Conservation (phyloP, 2,797 vertebrate genomes). For the Astyanax mexicanus region DNA sequence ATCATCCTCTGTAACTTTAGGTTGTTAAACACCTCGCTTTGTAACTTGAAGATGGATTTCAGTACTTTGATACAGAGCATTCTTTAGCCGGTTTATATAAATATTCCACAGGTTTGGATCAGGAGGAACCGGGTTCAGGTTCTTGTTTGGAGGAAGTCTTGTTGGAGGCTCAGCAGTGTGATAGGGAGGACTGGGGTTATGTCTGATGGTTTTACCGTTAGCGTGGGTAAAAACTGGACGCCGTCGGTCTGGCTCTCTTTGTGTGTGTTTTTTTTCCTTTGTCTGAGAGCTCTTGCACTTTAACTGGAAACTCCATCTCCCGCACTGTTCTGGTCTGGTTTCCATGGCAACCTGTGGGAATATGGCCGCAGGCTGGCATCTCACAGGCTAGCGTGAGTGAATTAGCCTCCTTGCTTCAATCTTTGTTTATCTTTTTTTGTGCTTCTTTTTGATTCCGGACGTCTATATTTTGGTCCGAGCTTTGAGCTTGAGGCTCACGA, state of each 20-base stretch:
- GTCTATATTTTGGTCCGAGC: not conserved
- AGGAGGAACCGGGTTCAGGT: too few species aligned
- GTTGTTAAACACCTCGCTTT: too few species aligned
- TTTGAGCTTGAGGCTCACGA: not conserved
- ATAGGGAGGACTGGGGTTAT: not conserved
- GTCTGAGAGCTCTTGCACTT: conserved; percentile 9
- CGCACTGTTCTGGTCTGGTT: not conserved
- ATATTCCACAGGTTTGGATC: too few species aligned
- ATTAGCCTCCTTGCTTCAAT: not conserved
- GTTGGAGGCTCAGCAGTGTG: not conserved
- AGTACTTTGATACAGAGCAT: too few species aligned
- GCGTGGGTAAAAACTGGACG: not conserved
- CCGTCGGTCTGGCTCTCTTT: not conserved
- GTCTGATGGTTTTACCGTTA: not conserved
- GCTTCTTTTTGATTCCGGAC: not conserved
- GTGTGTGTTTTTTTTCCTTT: not conserved
- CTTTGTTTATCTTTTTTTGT: not conserved
- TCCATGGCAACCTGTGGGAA: not conserved
- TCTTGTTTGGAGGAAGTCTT: not conserved
- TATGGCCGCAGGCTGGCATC: not conserved
- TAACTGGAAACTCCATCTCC: not conserved
- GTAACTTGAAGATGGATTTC: too few species aligned
- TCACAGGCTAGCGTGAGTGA: not conserved
- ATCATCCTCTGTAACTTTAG: too few species aligned
- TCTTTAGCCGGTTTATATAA: too few species aligned